Evolutionary conservation across 2,888 invertebrate genomes (phyloP), one percentile per base, ranked within the genome.

Genomic region (Aethes cnicana): DNA sequence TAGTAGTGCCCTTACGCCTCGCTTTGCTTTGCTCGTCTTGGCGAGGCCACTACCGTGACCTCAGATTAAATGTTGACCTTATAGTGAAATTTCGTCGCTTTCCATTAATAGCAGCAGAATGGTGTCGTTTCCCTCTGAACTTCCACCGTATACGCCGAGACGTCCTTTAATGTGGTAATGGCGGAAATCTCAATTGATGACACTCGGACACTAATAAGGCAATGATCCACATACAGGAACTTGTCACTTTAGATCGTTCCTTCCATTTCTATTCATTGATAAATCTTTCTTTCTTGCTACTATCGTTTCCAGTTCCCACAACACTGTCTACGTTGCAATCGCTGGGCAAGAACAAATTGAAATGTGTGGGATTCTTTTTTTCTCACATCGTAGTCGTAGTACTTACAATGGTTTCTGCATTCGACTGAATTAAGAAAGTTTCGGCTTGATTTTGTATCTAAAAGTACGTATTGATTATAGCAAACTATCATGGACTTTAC

Each of bases 151-250:
- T 16, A 9, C 16, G 12, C 26, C 16, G 14, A 32, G 23, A 25
- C 12, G 53, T 58, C 41, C 57, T 56, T 67, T 66, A 64, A 72
- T 70, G 69, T 56, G 55, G 59, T 68, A 64, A 64, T 68, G 74
- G 68, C 84, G 88, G 88, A 87, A 77, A 83, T 73, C 72, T 72
- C 86, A 84, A 86, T 85, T 84, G 72, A 58, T 72, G 50, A 66
- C 63, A 72, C 75, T 79, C 69, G 58, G 59, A 62, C 58, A 68
- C 70, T 69, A 72, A 81, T 79, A 72, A 72, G 63, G 69, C 77
- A 81, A 77, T 81, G 65, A 76, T 72, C 70, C 59, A 69, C 55
- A 61, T 69, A 68, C 77, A 77, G 83, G 81, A 84, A 80, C 77
- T 70, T 55, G 61, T 65, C 73, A 79, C 80, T 81, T 83, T 47